A percentile compares a stretch with the other conserved stretches of the same genome.
These are phyloP conservation scores for Chrysogorgia sp. DNA, from an alignment of 92 coral and sea anemone genomes.

Conservation along the genomic window DNA sequence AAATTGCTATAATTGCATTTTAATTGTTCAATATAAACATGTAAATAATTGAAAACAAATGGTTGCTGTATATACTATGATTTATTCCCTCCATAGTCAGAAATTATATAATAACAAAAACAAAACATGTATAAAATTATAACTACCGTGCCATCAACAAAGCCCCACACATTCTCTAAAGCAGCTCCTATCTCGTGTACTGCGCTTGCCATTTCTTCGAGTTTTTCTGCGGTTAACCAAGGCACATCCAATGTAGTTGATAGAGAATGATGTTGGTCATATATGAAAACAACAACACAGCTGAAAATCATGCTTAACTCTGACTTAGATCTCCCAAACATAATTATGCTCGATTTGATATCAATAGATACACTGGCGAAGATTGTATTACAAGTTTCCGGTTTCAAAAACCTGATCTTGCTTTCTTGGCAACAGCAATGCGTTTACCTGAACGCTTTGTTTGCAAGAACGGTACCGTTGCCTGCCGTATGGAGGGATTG, in stretches of 20 bases:
- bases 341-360: background rate
- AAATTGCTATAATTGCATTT: no score
- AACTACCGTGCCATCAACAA: background rate
- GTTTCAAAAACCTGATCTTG: background rate
- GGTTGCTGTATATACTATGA: no score
- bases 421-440: background rate
- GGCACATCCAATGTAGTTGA: background rate
- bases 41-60: no score
- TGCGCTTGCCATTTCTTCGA: background rate
- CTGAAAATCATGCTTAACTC: background rate
- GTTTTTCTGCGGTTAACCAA: background rate
- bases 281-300: background rate
- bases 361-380: background rate
- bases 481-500: no score
- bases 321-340: background rate
- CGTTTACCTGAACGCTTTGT: conserved; percentile 16
- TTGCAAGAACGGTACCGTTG: background rate
- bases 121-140: no score
- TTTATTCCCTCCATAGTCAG: no score
- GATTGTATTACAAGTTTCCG: background rate
- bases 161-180: no score
- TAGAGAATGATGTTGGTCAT: background rate
- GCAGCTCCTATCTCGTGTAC: background rate
- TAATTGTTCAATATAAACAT: no score
- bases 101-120: no score